Evolutionary conservation across 2,113 vertebrate species (phyloP).

Genomic region (Crotalus horridus): DNA sequence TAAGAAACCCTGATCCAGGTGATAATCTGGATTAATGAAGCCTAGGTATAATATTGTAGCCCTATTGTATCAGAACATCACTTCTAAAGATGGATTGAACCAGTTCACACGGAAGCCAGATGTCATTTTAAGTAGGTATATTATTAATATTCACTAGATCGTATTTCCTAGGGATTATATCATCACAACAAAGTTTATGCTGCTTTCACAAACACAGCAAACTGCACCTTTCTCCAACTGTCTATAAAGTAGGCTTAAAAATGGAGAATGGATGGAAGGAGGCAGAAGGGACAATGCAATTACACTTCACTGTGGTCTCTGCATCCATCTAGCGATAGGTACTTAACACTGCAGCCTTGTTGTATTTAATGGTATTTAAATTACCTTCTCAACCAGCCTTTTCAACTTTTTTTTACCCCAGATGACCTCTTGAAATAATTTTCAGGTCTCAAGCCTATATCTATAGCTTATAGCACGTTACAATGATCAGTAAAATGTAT

Average conservation of each 20-base stretch:
- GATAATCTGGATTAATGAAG: neutral
- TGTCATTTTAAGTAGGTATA: neutral
- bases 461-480: neutral
- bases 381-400: neutral
- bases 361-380: neutral
- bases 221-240: neutral
- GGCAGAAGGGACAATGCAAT: neutral
- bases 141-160: neutral
- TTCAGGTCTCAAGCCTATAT: neutral
- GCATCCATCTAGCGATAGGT: conserved; percentile 66
- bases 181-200: neutral
- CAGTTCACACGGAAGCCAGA: neutral
- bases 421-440: neutral
- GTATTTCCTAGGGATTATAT: neutral
- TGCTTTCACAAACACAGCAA: neutral
- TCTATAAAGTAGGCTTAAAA: neutral
- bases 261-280: neutral
- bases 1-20: neutral
- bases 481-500: neutral
- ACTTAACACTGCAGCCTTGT: conserved; percentile 53
- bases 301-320: conserved; percentile 50
- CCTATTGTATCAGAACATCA: neutral
- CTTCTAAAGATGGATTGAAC: neutral
- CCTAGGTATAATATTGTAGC: neutral
- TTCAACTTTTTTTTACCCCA: neutral